Evolutionary conservation across 2,113 vertebrate species (phyloP).

Genomic region (Odontophorus gujanensis): DNA sequence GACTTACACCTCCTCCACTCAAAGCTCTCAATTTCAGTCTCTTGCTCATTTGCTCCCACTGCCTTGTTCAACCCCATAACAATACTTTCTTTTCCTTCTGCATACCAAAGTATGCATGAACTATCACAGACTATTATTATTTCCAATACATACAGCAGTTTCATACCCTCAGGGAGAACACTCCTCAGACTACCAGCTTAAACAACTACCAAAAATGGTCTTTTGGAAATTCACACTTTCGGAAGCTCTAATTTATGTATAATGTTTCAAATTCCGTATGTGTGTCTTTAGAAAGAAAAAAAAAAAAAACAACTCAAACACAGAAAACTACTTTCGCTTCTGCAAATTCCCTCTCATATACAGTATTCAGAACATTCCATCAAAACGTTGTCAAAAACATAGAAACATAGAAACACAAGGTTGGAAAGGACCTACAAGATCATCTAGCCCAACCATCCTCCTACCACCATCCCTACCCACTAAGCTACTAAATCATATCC

Average conservation of each 20-base stretch:
- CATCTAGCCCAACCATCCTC: too few relatives aligned
- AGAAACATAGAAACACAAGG: not conserved
- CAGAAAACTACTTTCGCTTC: constrained; percentile 1
- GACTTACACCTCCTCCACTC: not conserved
- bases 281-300: not conserved
- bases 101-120: not conserved
- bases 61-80: not conserved
- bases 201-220: not conserved
- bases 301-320: not conserved
- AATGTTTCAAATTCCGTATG: not conserved
- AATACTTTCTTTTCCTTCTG: not conserved
- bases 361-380: not conserved
- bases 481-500: too few relatives aligned
- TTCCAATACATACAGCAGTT: not conserved
- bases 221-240: not conserved
- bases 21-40: not conserved
- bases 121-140: not conserved
- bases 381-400: not conserved
- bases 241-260: constrained; percentile 7
- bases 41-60: not conserved
- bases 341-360: not conserved
- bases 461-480: too few relatives aligned
- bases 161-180: not conserved
- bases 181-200: not conserved
- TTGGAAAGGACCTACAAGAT: too few relatives aligned